phyloP scores from a whole-genome alignment of 2,888 invertebrate species.

The Poecilus cupreus region DNA sequence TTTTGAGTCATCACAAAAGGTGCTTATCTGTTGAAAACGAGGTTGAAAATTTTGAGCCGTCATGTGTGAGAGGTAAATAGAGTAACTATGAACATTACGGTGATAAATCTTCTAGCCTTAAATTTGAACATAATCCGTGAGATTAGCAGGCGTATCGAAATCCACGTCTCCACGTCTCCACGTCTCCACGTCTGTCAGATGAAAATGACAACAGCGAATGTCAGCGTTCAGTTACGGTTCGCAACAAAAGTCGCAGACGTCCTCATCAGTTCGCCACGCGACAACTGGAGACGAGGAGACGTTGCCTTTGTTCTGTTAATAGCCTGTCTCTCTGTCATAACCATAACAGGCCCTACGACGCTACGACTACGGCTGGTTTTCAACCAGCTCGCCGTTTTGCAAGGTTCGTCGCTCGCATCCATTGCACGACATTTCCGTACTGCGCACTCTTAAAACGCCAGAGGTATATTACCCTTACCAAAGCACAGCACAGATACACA shows the following conservation, averaged over 20 bases:
- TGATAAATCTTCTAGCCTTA: too few species aligned
- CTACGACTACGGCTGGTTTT: not conserved
- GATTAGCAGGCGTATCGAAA: too few species aligned
- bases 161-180: too few species aligned
- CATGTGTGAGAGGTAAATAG: too few species aligned
- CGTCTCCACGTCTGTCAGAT: not conserved
- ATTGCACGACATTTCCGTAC: conserved; percentile 30
- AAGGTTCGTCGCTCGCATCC: conserved; percentile 34
- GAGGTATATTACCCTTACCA: not conserved
- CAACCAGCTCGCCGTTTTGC: not conserved
- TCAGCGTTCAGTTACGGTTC: not conserved
- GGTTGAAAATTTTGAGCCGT: too few species aligned
- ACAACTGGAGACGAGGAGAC: conserved; percentile 1
- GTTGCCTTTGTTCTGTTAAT: conserved; percentile 53
- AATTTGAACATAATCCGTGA: too few species aligned
- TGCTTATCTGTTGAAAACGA: too few species aligned
- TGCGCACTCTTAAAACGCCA: not conserved
- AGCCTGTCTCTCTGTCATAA: conserved; percentile 52
- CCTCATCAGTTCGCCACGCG: conserved; percentile 13
- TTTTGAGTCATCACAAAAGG: too few species aligned
- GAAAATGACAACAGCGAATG: not conserved
- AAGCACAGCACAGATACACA: not conserved
- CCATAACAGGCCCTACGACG: conserved; percentile 30
- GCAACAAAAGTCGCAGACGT: not conserved
- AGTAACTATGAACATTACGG: too few species aligned